Base-by-base conservation (phyloP, 2,113 vertebrate genomes). In the Pituophis catenifer region DNA sequence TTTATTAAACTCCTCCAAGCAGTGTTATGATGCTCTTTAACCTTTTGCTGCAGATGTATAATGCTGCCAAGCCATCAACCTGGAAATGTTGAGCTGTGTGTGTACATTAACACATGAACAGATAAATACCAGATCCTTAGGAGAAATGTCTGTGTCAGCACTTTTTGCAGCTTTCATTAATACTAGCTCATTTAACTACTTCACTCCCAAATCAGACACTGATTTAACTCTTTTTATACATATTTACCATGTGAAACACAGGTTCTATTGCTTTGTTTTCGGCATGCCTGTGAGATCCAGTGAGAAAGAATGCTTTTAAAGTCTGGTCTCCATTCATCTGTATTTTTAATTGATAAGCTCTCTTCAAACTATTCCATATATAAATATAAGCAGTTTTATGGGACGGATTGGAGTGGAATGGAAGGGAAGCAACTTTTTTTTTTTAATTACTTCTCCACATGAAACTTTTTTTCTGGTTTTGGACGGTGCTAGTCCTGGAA, bases 101-200 rank as follows among this genome's bases (percentile, higher is more conserved):
- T 86, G 96, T 95, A 93, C 70, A 93, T 96, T 94, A 93, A 94
- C n/a, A 57, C 92, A 93, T 6, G 91, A 95, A 96, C 95, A 96
- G 91, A 97, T 93, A 96, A 91, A 97, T 93, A 95, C 95, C 94
- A 93, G 94, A 96, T 91, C 95, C 96, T 95, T 93, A 86, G 57
- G 92, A 94, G 93, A 95, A 96, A 93, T 90, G 91, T 81, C 94
- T 96, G 90, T 26, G 88, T 94, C 95, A 96, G 96, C 93, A 97
- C 58, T 81, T 44, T 97, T 62, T 85, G 52, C 93, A 85, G 33
- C 89, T 33, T 94, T 96, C 91, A 92, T 65, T 94, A 87, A 93
- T 92, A 23, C n/a, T 92, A 5, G 13, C 54, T 95, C 81, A 15
- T 92, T 97, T 96, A 96, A 95, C 96, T 93, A 86, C 88, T 95